Conservation (phyloP, 2,797 vertebrate species). For the Vireo griseus region DNA sequence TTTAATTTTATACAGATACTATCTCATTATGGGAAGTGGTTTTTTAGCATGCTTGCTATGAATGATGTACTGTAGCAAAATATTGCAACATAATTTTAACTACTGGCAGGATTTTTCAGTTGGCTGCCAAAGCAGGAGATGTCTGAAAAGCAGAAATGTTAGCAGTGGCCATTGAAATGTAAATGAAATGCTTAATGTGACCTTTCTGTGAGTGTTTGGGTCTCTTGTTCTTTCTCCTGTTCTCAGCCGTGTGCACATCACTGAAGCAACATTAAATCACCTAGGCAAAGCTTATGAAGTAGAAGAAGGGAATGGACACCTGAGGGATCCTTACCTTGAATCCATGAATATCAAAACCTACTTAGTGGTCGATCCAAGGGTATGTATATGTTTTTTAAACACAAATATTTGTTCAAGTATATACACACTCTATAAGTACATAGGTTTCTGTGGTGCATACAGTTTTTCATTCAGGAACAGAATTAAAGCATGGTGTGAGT, state of each 20-base stretch:
- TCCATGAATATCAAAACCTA: conserved; percentile 90
- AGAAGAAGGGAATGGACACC: conserved; percentile 90
- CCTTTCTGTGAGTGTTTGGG: conserved; percentile 28
- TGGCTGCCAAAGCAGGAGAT: conserved; percentile 8
- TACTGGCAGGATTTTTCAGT: conserved; percentile 1
- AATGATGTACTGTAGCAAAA: neutral
- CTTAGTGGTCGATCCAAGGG: conserved; percentile 95
- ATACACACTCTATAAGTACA: neutral
- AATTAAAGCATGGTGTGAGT: neutral
- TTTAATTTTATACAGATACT: neutral
- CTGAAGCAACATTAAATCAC: conserved; percentile 93
- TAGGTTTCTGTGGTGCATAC: neutral
- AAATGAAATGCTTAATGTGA: conserved; percentile 52
- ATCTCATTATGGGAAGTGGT: neutral
- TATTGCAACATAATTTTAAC: neutral
- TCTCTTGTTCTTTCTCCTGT: neutral
- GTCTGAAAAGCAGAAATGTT: conserved; percentile 40
- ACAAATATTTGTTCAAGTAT: neutral
- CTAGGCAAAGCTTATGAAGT: conserved; percentile 94
- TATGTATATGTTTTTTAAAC: conserved; percentile 61
- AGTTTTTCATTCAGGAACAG: neutral
- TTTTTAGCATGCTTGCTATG: neutral
- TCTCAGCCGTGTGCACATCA: conserved; percentile 94
- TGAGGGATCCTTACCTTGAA: conserved; percentile 88
- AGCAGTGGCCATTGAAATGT: conserved; percentile 49